Percentiles rank a stretch among this genome's conserved stretches.
Conservation (phyloP, 1,140 invertebrate species). For the Drosophila auraria region DNA sequence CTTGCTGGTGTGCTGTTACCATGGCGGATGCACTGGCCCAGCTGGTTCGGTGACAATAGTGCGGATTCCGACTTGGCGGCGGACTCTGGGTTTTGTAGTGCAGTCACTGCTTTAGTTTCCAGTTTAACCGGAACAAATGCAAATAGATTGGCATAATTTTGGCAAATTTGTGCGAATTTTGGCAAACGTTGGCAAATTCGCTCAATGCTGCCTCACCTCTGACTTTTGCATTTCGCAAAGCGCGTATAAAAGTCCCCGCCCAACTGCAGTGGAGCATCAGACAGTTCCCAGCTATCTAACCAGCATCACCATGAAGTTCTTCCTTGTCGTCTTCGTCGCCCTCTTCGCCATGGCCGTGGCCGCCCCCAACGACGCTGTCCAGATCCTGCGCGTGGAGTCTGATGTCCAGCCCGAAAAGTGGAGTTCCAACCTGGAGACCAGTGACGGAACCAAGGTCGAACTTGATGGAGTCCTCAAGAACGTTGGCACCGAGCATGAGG, state of each 20-base stretch:
- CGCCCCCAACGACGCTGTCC: constrained; percentile 17
- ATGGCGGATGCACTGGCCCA: constrained; percentile 33
- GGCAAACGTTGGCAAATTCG: constrained; percentile 2
- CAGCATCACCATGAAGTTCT: constrained; percentile 67
- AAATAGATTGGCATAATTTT: constrained; percentile 35
- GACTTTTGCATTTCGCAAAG: constrained; percentile 36
- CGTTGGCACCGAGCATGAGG: constrained; percentile 51
- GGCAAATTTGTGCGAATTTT: constrained; percentile 5
- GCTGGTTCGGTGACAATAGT: constrained; percentile 28
- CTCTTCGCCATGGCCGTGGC: constrained; percentile 60
- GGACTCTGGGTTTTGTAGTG: constrained; percentile 4
- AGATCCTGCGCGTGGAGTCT: neutral
- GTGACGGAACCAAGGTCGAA: constrained; percentile 87
- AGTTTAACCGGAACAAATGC: constrained; percentile 51
- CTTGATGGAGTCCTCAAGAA: neutral
- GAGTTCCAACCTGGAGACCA: constrained; percentile 82
- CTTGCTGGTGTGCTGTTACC: constrained; percentile 7
- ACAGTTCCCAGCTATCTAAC: constrained; percentile 41
- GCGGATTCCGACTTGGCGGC: constrained; percentile 2
- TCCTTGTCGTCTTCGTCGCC: constrained; percentile 53
- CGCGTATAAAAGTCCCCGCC: constrained; percentile 38
- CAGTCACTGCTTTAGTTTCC: constrained; percentile 31
- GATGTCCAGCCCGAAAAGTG: constrained; percentile 26
- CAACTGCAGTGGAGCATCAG: constrained; percentile 48
- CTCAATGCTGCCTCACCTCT: constrained; percentile 38